Base-by-base conservation (phyloP, 1,140 invertebrate species). In the Bombus affinis region DNA sequence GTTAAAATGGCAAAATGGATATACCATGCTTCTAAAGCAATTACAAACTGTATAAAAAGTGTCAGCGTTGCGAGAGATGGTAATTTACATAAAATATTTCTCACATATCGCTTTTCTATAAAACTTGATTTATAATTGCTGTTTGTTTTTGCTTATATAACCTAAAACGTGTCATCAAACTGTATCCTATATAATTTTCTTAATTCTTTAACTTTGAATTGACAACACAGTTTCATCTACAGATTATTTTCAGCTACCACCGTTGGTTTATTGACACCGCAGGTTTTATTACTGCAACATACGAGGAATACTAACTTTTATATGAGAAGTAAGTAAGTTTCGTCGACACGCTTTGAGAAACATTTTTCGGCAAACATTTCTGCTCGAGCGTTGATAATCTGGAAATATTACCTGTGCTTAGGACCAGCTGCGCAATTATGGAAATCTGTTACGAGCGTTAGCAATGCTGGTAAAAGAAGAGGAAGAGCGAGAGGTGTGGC, bases 361-460 rank as follows among this genome's bases (percentile, higher is more conserved):
- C 1, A 4, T 66, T 68, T 37, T 5, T 1, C 1, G 28, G 2
- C 59, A 32, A 32, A 32, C 32, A 32, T 32, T 6, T 12, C 13
- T 28, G 35, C 18, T 73, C 3, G 2, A 75, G 3, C 47, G 13
- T 62, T 42, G 15, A n/a, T 85, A 83, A 42, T 72, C 73, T 32
- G 68, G 35, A 28, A 35, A 72, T 70, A n/a, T 89, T 80, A 57
- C 42, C 83, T 87, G 39, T 72, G 13, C 81, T 70, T 89, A 98
- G 98, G 97, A 73, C 96, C 97, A 81, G 98, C 97, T 35, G 96
- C 98, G 35, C 95, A 97, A 73, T 95, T 99, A 90, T 99, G 99
- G 99, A 98, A 99, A 94, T 98, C 98, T 66, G 97, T 99, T 2
- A 98, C 97, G 8, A 97, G 97, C 91, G 98, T 99, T 2, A 99